Percentiles rank a stretch among this genome's conserved stretches.
Evolutionary conservation across 1,140 invertebrate species (phyloP).

Genomic region (Uloborus diversus): DNA sequence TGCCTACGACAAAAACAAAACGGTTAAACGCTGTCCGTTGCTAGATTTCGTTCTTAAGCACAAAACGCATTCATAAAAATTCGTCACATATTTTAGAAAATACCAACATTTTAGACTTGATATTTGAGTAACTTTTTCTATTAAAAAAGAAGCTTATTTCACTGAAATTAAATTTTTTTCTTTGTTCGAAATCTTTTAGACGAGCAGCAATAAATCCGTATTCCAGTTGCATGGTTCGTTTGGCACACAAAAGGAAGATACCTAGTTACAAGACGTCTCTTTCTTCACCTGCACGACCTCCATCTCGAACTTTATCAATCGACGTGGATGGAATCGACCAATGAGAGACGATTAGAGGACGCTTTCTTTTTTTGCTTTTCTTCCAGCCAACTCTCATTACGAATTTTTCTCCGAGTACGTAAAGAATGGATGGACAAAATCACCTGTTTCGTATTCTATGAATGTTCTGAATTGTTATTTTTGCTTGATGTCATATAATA

Average conservation of each 20-base stretch:
- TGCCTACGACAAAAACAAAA: too few species aligned
- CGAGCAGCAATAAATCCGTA: slow-evolving; percentile 18
- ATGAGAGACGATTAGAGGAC: slow-evolving; percentile 14
- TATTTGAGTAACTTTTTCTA: too few species aligned
- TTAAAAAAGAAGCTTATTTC: too few species aligned
- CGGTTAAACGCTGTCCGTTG: too few species aligned
- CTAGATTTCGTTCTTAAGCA: too few species aligned
- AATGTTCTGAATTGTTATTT: too few species aligned
- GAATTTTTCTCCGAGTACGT: slow-evolving; percentile 29
- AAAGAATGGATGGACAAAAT: slow-evolving; percentile 42
- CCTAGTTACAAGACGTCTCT: slow-evolving; percentile 12
- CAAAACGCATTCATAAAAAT: too few species aligned
- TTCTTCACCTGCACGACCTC: slow-evolving; percentile 9
- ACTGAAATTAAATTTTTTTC: too few species aligned
- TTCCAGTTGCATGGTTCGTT: slow-evolving; percentile 33
- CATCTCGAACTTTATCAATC: slow-evolving; percentile 42
- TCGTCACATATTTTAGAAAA: too few species aligned
- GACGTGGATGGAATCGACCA: slow-evolving; percentile 39
- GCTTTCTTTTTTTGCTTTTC: neutral
- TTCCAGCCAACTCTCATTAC: slow-evolving; percentile 25
- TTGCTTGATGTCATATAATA: too few species aligned
- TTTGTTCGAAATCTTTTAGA: neutral
- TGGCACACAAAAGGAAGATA: neutral
- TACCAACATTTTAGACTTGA: too few species aligned
- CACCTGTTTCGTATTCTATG: too few species aligned